These are phyloP conservation scores for Astropecten irregularis DNA, from an alignment of 53 echinoderm and acorn worm genomes.

Conservation along the genomic window DNA sequence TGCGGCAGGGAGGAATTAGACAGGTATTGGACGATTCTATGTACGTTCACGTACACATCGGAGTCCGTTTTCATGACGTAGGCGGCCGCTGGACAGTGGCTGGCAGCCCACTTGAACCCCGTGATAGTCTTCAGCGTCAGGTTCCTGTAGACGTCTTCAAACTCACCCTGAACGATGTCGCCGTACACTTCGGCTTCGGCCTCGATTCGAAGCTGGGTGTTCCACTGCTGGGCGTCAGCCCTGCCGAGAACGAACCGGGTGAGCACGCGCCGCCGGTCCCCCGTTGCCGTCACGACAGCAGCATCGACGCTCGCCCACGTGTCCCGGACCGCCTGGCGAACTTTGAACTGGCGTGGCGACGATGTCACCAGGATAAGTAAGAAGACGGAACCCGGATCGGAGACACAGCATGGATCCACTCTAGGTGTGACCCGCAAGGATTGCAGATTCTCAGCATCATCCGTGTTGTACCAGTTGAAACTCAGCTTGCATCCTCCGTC, in stretches of 20 bases:
- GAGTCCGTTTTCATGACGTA: constrained; percentile 62
- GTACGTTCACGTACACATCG: constrained; percentile 61
- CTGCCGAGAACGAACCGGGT: constrained; percentile 26
- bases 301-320: constrained; percentile 34
- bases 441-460: too few species aligned
- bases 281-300: neutral
- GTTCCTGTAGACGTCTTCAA: constrained; percentile 55
- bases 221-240: neutral
- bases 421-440: neutral
- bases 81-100: constrained; percentile 25
- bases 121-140: constrained; percentile 49
- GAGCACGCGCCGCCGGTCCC: constrained; percentile 1
- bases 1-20: neutral
- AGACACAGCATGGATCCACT: neutral
- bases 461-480: neutral
- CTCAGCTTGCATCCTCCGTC: neutral
- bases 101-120: constrained; percentile 54
- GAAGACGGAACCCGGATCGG: neutral
- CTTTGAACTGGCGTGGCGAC: constrained; percentile 5
- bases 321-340: constrained; percentile 44
- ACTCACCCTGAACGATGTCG: constrained; percentile 53
- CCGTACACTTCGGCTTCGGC: constrained; percentile 36
- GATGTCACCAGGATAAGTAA: constrained; percentile 60
- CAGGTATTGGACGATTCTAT: constrained; percentile 26
- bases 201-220: neutral